These are phyloP conservation scores for Drosophila pseudotalamancana DNA, from an alignment of 2,888 invertebrate species.

Conservation along the genomic window DNA sequence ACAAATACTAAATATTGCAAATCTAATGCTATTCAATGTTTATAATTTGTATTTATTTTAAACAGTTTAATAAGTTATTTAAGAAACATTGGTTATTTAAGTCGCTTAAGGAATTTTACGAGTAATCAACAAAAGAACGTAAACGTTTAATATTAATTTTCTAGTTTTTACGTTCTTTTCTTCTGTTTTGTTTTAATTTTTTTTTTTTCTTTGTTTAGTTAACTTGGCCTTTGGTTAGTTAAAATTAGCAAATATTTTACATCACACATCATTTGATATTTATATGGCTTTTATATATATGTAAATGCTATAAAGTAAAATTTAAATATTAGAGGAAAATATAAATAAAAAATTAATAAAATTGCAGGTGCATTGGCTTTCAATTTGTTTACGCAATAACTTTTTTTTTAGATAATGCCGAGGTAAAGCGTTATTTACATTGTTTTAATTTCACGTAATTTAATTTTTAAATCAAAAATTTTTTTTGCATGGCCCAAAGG, in stretches of 20 bases:
- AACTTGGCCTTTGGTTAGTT: conserved; percentile 85
- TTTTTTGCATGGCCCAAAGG: conserved; percentile 40
- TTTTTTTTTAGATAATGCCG: conserved; percentile 39
- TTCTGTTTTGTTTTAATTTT: conserved; percentile 42
- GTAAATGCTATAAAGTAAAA: conserved; percentile 68
- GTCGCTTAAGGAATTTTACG: conserved; percentile 36
- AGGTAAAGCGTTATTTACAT: conserved; percentile 76
- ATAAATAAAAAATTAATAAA: conserved; percentile 53
- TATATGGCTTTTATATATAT: conserved; percentile 64
- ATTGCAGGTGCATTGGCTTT: conserved; percentile 77
- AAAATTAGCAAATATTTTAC: conserved; percentile 81
- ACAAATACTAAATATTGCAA: conserved; percentile 73
- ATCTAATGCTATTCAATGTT: conserved; percentile 37
- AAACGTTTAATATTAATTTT: conserved; percentile 41
- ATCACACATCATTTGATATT: conserved; percentile 69
- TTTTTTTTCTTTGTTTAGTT: conserved; percentile 79
- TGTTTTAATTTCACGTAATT: conserved; percentile 4
- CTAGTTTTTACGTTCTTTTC: conserved; percentile 42
- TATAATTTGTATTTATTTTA: conserved; percentile 38
- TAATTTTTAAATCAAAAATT: no score
- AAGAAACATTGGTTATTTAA: conserved; percentile 77
- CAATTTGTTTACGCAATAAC: conserved; percentile 30
- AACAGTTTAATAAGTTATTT: conserved; percentile 61
- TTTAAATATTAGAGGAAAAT: conserved; percentile 50
- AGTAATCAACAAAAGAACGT: conserved; percentile 73